A percentile compares a stretch with the other conserved stretches of the same genome.
Conservation (phyloP, 2,888 invertebrate genomes). For the Agrochola circellaris region DNA sequence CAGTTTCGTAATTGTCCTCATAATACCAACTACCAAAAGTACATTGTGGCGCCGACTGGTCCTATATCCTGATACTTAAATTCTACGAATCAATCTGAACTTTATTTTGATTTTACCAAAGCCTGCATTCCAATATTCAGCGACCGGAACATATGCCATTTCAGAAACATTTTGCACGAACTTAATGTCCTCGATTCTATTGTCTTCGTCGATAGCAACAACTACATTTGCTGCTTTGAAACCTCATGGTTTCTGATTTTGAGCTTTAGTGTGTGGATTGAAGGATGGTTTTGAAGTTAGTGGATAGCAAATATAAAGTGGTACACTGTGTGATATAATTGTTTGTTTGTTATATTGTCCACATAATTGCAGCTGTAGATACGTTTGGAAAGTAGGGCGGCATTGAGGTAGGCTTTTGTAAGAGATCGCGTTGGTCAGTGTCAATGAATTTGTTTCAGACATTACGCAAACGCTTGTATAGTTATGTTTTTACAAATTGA, state of each 20-base stretch:
- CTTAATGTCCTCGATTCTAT: slow-evolving; percentile 79
- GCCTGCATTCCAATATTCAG: slow-evolving; percentile 48
- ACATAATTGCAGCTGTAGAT: slow-evolving; percentile 82
- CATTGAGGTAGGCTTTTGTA: slow-evolving; percentile 89
- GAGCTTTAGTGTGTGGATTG: slow-evolving; percentile 68
- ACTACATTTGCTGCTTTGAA: slow-evolving; percentile 44
- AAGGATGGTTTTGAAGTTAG: slow-evolving; percentile 53
- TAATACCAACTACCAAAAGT: slow-evolving; percentile 73
- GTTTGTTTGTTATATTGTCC: slow-evolving; percentile 81
- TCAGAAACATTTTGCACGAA: slow-evolving; percentile 68
- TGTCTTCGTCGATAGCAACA: slow-evolving; percentile 74
- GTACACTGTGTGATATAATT: slow-evolving; percentile 78
- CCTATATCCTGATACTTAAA: slow-evolving; percentile 72
- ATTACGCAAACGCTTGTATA: slow-evolving; percentile 75
- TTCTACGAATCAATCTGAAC: slow-evolving; percentile 57
- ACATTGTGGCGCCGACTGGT: slow-evolving; percentile 72
- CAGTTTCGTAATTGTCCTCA: slow-evolving; percentile 73
- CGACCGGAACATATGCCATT: slow-evolving; percentile 63
- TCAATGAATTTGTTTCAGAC: slow-evolving; percentile 87
- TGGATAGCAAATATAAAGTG: slow-evolving; percentile 48
- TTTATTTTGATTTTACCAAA: slow-evolving; percentile 53
- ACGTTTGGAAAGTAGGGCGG: slow-evolving; percentile 88
- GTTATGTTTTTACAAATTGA: slow-evolving; percentile 64
- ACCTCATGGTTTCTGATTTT: slow-evolving; percentile 62
- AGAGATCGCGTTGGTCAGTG: slow-evolving; percentile 86